Evolutionary conservation across 1,140 invertebrate genomes (phyloP), one percentile per base, ranked within the genome.

Genomic region (Pygmarrhopalites habei): DNA sequence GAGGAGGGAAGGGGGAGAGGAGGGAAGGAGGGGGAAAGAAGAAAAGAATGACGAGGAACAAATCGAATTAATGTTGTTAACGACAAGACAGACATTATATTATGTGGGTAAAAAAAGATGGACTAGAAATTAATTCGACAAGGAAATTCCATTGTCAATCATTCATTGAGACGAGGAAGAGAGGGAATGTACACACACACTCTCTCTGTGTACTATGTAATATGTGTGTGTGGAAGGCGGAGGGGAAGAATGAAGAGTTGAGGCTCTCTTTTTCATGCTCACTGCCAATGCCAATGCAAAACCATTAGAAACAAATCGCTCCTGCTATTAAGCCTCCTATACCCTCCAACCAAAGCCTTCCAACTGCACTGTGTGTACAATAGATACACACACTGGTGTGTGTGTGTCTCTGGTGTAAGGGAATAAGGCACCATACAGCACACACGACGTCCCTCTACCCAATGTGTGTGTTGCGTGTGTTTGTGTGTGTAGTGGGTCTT

Each of bases 61-160:
- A 64, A 59, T 64, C 47, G 53, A 60, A 64, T 64, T 64, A 64
- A 53, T 60, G 57, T 51, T 63, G 28, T 43, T n/a, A 63, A 63
- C 35, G 44, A 49, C 43, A 63, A 47, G 53, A 51, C 61, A 58
- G 61, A 58, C 41, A 53, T n/a, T n/a, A n/a, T n/a, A n/a, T n/a
- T n/a, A n/a, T n/a, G n/a, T n/a, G 25, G 57, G 19, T 7, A 55
- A 35, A 7, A 15, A 43, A 21, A 49, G 29, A 46, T 25, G 46
- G 65, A 66, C 65, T 67, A 61, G 68, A 67, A 67, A 70, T 70
- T 70, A 70, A 70, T 70, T 70, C 68, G 65, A 70, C 62, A 63
- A 66, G 68, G 65, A 67, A 70, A 70, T 70, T 70, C 68, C 68
- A 67, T 67, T 70, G 68, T 70, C 68, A 70, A 70, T 70, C 68